Evolutionary conservation across 2,888 invertebrate species (phyloP), one percentile per base, ranked within the genome.

Genomic region (Macrosoma leucophasiata): DNA sequence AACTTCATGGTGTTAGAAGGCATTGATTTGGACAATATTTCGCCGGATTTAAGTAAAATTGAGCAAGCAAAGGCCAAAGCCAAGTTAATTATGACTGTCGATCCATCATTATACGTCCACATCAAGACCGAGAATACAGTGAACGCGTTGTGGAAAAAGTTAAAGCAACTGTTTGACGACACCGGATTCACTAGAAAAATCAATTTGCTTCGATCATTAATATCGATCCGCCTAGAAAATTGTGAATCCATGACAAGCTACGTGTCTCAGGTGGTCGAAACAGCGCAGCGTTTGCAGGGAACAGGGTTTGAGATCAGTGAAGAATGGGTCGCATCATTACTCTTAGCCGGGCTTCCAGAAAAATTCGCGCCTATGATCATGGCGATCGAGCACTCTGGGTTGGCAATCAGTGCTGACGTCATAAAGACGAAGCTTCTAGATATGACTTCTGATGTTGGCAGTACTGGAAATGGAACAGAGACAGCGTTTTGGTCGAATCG

Each of bases 281-380:
- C 43, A 3, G 43, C 41, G 4, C 46, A 46, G 12, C 36, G 22
- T 28, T 21, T 50, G 15, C 35, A 33, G 9, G 41, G 46, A 8
- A 46, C 40, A 4, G 47, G 46, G 0, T 48, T 50, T 31, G 30
- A 39, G 6, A 46, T 48, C 0, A 40, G 14, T 2, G 46, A 51
- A 2, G 33, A 48, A 5, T 48, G 47, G 41, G 36, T 46, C 8
- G 50, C 43, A 4, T 47, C 34, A 10, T 27, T 51, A 5, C n/a
- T 50, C 13, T 40, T 48, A 19, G 45, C 46, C 3, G 48, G 48
- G n/a, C 28, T 46, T 4, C 33, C 46, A 13, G 45, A 46, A 11
- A 41, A 36, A 11, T 43, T 33, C 24, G 23, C 22, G 5, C 46
- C 46, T 0, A 42, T 46, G 46, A 44, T 48, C 5, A 46, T 49